Conservation (phyloP, 35 echinoderm and acorn worm species). For the Diadema setosum region DNA sequence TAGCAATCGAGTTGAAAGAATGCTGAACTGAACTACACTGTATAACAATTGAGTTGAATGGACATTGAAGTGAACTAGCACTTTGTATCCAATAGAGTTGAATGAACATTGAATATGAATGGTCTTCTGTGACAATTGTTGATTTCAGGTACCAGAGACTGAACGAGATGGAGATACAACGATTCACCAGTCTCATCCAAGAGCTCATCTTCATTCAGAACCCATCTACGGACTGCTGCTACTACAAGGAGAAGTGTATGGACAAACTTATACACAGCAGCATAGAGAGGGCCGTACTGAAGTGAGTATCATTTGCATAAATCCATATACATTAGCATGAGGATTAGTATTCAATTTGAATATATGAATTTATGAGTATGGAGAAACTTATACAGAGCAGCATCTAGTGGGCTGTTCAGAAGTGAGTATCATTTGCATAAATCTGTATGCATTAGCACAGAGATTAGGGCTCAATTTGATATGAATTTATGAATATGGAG, state of each 20-base stretch:
- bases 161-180: constrained; percentile 38
- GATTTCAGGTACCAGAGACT: constrained; percentile 62
- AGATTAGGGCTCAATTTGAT: too few relatives aligned
- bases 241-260: constrained; percentile 38
- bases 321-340: too few relatives aligned
- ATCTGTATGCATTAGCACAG: too few relatives aligned
- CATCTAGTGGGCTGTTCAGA: background rate
- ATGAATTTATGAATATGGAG: constrained; percentile 61
- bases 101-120: too few relatives aligned
- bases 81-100: too few relatives aligned
- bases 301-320: background rate
- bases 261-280: constrained; percentile 22
- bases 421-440: background rate
- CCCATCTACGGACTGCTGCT: constrained; percentile 65
- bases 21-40: too few relatives aligned
- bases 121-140: too few relatives aligned
- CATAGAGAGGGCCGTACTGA: constrained; percentile 1
- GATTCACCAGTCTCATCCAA: constrained; percentile 67
- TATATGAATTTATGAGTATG: too few relatives aligned
- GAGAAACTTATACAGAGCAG: constrained; percentile 23
- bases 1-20: too few relatives aligned
- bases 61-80: too few relatives aligned
- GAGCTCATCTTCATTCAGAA: constrained; percentile 77
- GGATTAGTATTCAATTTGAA: too few relatives aligned
- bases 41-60: too few relatives aligned